Base-by-base conservation (phyloP, 2,888 invertebrate species). In the Euzetes globulus region DNA sequence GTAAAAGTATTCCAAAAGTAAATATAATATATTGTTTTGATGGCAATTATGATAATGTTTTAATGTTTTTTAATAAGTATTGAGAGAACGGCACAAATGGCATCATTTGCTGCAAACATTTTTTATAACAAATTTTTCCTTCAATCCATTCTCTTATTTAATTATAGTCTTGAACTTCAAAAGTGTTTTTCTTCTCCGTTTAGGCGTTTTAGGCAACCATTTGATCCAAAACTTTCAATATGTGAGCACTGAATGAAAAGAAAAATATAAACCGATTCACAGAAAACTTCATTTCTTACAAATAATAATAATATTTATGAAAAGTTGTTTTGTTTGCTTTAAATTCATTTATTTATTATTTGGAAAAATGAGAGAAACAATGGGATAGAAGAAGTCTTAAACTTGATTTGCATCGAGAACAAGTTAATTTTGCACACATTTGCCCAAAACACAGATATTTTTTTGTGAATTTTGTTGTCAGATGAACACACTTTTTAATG, bases 91-190 rank as follows among this genome's bases (percentile, higher is more conserved):
- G 33, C 33, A 33, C 7, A 41, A 41, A 41, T 41, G 41, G 41
- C 41, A 41, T 41, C 41, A 41, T 41, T 41, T 41, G 11, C 41
- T 41, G 41, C 41, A 11, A 41, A 41, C 13, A 41, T 41, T 41
- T 41, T 41, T 41, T 41, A 41, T 41, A 5, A 13, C 5, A 41
- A 9, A 13, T 41, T 41, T 41, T 41, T 11, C 13, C 41, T 41
- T 41, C 41, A 41, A 41, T 41, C 41, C 41, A 41, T 41, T 41
- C 41, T 41, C 41, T 41, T 11, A 41, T 41, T 41, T 41, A 41
- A 41, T 41, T 41, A 41, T 41, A 41, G 41, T 25, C 55, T 55
- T 55, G 55, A 55, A 55, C 55, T 55, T 55, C 55, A 55, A 25
- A 55, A 55, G 25, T 13, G 22, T 25, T 55, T 41, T 55, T 55